phyloP scores from a whole-genome alignment of 2,113 vertebrate species.

The Nothoprocta perdicaria region DNA sequence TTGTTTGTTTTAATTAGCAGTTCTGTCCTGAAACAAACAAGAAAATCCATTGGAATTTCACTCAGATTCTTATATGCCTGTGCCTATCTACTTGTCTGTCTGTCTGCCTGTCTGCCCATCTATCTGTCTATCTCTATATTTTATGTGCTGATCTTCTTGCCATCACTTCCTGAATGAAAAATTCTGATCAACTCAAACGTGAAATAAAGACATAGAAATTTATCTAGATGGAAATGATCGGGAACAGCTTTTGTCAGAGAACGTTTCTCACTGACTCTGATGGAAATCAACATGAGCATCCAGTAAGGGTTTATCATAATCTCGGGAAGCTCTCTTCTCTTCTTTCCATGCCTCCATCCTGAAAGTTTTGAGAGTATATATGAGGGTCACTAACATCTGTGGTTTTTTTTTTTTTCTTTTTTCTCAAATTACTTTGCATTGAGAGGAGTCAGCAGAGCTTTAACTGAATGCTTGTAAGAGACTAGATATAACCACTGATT shows the following conservation, averaged over 20 bases:
- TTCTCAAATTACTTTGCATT: background rate
- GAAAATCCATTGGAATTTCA: background rate
- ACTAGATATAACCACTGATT: background rate
- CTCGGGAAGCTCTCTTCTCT: background rate
- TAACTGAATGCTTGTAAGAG: background rate
- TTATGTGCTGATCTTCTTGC: background rate
- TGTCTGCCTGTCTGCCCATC: no score
- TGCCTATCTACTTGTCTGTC: no score
- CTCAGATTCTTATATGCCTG: background rate
- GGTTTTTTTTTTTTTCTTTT: accelerated
- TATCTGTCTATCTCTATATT: no score
- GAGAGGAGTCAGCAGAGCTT: background rate
- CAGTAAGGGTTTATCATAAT: background rate
- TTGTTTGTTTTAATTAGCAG: background rate
- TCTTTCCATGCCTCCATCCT: background rate
- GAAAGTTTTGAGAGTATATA: background rate
- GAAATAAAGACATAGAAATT: background rate
- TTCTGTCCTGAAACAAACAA: background rate
- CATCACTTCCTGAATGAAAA: background rate
- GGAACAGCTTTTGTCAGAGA: background rate
- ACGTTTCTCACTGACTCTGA: background rate
- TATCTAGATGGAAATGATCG: background rate
- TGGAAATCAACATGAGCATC: background rate
- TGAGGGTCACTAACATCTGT: background rate
- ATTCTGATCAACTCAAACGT: background rate